Evolutionary conservation across 2,888 invertebrate species (phyloP), one percentile per base, ranked within the genome.

Genomic region (Hirtodrosophila duncani): DNA sequence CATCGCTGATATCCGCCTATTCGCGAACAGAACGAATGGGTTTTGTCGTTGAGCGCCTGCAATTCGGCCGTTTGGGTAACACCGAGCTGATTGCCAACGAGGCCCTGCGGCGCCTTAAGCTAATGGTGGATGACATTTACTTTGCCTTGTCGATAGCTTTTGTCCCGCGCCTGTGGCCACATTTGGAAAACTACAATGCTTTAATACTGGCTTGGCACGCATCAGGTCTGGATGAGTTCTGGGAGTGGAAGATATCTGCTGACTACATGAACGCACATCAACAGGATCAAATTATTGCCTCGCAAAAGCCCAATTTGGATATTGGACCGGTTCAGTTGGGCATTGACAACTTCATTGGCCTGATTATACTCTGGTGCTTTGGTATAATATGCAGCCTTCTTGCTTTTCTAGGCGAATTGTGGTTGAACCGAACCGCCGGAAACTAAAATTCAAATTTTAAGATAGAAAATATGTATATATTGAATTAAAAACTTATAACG

Each of bases 71-170:
- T 67, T 90, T 89, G 80, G 91, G 91, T 0, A 89, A 92, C 59
- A 90, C 91, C 3, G 89, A 89, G 24, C 90, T 91, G 67, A 87
- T 92, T 59, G 89, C 90, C 0, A 87, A 89, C 60, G 88, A 91
- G 45, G 88, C 90, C 0, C 86, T 91, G 8, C 66, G 86, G 10
- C 87, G 89, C 38, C 86, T 90, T 31, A 90, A 89, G 55, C 72
- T 92, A 3, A 91, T 92, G 91, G 67, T 88, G 11, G 90, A 92
- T 67, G 90, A 92, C 70, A 88, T 92, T 44, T 92, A 92, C 68
- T 92, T 88, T 83, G 90, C 90, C 60, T 89, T 90, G 43, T 90
- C 90, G 52, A 89, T 90, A 1, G 85, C 89, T 1, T 90, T 90
- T 89, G 83, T 90, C 52, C 87, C 90, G 3, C 91, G 91, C 66